Percentiles rank a stretch among this genome's conserved stretches.
These are phyloP conservation scores for Stegodyphus dumicola DNA, from an alignment of 1,140 invertebrate genomes.

Conservation along the genomic window DNA sequence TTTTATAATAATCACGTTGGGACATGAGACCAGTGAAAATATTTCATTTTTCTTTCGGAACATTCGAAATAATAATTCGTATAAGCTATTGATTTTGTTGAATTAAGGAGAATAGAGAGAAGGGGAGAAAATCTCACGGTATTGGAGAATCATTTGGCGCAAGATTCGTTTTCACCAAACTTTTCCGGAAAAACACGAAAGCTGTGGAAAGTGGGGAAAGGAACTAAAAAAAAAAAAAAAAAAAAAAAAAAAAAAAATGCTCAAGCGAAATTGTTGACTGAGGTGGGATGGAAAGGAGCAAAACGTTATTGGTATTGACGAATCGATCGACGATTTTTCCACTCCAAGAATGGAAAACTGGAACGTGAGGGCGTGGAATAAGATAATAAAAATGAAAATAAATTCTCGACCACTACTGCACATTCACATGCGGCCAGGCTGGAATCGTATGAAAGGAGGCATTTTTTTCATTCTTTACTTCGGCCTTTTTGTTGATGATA, in stretches of 20 bases:
- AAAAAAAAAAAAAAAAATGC: too few relatives aligned
- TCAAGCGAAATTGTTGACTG: background rate
- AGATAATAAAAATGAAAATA: background rate
- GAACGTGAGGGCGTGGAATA: too few relatives aligned
- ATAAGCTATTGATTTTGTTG: background rate
- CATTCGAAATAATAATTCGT: too few relatives aligned
- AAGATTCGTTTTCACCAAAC: background rate
- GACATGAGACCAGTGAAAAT: too few relatives aligned
- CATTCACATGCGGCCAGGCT: background rate
- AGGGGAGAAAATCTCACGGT: background rate
- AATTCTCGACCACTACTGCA: background rate
- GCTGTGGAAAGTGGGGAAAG: background rate
- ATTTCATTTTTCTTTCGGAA: too few relatives aligned
- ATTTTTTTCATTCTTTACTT: background rate
- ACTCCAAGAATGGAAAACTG: background rate
- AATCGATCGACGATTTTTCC: constrained; percentile 15
- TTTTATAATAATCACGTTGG: too few relatives aligned
- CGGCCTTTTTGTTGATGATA: background rate
- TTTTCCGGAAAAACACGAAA: background rate
- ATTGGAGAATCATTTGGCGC: background rate
- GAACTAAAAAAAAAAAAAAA: too few relatives aligned
- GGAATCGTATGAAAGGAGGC: constrained; percentile 4
- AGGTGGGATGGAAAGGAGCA: background rate
- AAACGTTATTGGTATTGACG: constrained; percentile 28
- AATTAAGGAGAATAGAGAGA: background rate